These are phyloP conservation scores for Scrobipalpa costella DNA, from an alignment of 2,888 invertebrate genomes.

Conservation along the genomic window DNA sequence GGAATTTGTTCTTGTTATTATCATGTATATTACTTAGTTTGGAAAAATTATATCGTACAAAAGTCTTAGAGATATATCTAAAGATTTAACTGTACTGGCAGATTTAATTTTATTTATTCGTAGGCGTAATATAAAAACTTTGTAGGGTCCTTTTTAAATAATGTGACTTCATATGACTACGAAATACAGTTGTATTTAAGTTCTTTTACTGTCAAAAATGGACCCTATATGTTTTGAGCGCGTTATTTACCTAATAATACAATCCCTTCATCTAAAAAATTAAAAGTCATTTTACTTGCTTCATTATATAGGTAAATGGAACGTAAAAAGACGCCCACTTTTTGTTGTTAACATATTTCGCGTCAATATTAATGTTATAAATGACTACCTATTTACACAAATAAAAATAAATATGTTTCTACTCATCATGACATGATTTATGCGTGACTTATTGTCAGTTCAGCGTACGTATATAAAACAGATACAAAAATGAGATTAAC, in stretches of 20 bases:
- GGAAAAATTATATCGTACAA: background rate
- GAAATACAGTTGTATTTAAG: no score
- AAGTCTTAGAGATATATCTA: background rate
- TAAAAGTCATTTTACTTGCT: no score
- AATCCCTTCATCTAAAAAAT: no score
- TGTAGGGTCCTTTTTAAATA: background rate
- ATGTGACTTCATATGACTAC: no score
- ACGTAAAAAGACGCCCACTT: no score
- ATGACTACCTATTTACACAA: background rate
- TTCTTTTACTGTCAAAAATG: background rate
- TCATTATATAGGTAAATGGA: no score
- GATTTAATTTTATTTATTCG: background rate
- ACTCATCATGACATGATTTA: background rate
- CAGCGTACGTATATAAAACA: conserved; percentile 41
- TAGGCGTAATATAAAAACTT: background rate
- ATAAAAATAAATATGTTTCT: background rate
- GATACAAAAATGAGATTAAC: conserved; percentile 32
- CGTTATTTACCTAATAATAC: background rate
- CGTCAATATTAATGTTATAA: background rate
- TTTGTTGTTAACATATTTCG: no score
- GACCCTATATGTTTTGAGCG: background rate
- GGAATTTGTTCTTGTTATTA: background rate
- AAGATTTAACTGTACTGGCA: background rate
- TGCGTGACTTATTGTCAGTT: conserved; percentile 59
- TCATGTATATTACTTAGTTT: background rate